Evolutionary conservation across 2,888 invertebrate species (phyloP), one percentile per base, ranked within the genome.

Genomic region (Mechanitis mazaeus): DNA sequence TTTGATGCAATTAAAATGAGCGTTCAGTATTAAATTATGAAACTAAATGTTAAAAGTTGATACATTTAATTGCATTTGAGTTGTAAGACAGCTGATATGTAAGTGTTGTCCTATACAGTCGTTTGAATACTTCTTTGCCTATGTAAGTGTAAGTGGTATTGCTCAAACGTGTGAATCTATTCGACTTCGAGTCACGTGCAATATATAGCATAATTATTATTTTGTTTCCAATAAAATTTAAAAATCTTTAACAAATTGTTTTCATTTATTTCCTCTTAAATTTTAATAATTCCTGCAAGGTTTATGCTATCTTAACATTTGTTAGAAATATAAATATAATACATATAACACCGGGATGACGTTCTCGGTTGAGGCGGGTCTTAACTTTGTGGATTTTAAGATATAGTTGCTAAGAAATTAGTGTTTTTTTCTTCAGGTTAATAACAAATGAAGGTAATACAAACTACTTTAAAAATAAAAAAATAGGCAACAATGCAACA

Each of bases 161-260:
- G 88, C 88, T 88, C 87, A 87, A 85, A 76, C 74, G 79, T 80
- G 77, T 79, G 75, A 64, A 66, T 71, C 65, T 74, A 68, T 31
- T 68, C 74, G 79, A 79, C 78, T 77, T 74, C 71, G 77, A 81
- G 88, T 87, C 87, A 79, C 85, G 89, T 89, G 89, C 89, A 89
- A 89, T 89, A 89, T 86, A 82, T 88, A 89, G 87, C 85, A 82
- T 89, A 87, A 88, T 87, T 87, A 88, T 89, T 89, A 87, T 88
- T 89, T 89, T 87, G 89, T 89, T 89, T 89, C 87, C 84, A 88
- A 89, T 88, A 89, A 89, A 89, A 87, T 75, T 78, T 76, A 77
- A 77, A 87, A 87, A 84, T 78, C 76, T 68, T 70, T 54, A 20
- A 31, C 20, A 9, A 2, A 42, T 9, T 60, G 56, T 59, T 64